These are phyloP conservation scores for Hypotaenidia okinawae DNA, from an alignment of 2,797 vertebrate genomes.

Conservation along the genomic window DNA sequence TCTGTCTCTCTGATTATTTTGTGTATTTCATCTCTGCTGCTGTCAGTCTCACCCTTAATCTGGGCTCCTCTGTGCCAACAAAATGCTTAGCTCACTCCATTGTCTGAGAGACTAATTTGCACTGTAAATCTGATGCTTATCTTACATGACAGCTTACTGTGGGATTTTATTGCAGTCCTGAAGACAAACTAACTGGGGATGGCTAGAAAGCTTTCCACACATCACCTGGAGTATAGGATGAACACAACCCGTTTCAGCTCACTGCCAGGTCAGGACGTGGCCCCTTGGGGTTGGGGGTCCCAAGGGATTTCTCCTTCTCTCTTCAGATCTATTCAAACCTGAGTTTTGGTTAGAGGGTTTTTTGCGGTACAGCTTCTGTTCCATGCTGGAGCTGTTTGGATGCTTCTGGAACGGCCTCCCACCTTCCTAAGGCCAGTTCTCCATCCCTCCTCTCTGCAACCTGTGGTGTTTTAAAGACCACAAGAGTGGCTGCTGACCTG, in stretches of 20 bases:
- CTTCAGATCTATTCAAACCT: neutral
- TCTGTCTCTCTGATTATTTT: conserved; percentile 65
- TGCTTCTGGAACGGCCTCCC: neutral
- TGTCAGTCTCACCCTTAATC: conserved; percentile 66
- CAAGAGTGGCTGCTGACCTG: neutral
- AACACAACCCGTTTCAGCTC: neutral
- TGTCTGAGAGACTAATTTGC: conserved; percentile 74
- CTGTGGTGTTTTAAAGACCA: neutral
- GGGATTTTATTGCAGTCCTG: conserved; percentile 59
- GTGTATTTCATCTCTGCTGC: conserved; percentile 62
- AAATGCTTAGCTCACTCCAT: conserved; percentile 69
- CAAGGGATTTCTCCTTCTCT: neutral
- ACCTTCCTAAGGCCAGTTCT: neutral
- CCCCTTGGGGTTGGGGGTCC: neutral
- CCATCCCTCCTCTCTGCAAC: neutral
- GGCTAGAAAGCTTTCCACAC: conserved; percentile 22
- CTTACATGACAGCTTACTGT: conserved; percentile 73
- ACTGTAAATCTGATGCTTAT: conserved; percentile 75
- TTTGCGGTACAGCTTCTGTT: neutral
- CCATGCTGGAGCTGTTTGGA: neutral
- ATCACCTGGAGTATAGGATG: conserved; percentile 14
- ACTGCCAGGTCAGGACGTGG: neutral
- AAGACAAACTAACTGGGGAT: conserved; percentile 45
- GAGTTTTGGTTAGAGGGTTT: neutral
- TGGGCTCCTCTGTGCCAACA: conserved; percentile 56